These are phyloP conservation scores for Eristalinus aeneus DNA, from an alignment of 2,888 invertebrate genomes.

Conservation along the genomic window DNA sequence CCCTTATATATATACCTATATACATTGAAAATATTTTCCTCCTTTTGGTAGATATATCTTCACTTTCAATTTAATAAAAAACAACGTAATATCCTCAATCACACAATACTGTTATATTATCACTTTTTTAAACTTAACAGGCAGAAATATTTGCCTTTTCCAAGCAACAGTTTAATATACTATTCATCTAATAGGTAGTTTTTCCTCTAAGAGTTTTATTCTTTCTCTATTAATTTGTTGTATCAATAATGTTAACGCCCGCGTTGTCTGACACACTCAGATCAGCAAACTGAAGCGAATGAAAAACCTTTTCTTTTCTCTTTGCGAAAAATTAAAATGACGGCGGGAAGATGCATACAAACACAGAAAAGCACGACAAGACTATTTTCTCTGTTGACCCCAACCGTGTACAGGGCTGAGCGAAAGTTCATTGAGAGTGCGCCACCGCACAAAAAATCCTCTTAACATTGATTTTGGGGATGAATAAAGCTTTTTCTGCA, in stretches of 20 bases:
- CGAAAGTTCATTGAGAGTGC: slow-evolving; percentile 43
- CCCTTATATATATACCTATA: neutral
- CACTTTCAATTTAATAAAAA: neutral
- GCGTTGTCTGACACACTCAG: slow-evolving; percentile 73
- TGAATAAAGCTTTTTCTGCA: slow-evolving; percentile 23
- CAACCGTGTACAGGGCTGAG: neutral
- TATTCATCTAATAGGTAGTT: too few species aligned
- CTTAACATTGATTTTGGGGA: slow-evolving; percentile 21
- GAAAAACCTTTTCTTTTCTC: slow-evolving; percentile 72
- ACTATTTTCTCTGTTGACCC: neutral
- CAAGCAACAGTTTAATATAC: neutral
- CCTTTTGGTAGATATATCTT: neutral
- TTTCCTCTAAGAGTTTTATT: neutral
- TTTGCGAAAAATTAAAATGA: neutral
- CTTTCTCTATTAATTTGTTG: neutral
- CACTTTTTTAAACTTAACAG: neutral
- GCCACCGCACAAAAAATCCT: slow-evolving; percentile 26
- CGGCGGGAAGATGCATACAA: slow-evolving; percentile 30
- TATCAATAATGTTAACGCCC: slow-evolving; percentile 41
- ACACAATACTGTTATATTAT: neutral
- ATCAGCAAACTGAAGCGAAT: slow-evolving; percentile 75
- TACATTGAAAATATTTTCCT: neutral
- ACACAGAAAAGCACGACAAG: neutral
- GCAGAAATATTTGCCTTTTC: neutral
- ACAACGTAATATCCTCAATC: neutral